Base-by-base conservation (phyloP, 1,140 invertebrate genomes). In the Hypsibius dujardini region DNA sequence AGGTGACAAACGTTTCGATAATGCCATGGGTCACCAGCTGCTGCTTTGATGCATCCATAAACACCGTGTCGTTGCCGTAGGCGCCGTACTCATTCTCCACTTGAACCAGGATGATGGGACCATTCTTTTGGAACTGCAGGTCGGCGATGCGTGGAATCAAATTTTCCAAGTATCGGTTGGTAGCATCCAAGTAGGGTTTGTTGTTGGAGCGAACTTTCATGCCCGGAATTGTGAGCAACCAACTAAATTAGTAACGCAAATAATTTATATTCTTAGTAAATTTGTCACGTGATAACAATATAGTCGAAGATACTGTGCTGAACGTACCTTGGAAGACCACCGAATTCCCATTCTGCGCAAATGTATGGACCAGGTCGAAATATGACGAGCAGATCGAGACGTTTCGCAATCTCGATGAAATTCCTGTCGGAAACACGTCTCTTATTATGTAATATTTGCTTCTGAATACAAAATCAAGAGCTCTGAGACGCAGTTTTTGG, bases 291-390 rank as follows among this genome's bases (percentile, higher is more conserved):
- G n/a, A n/a, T n/a, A n/a, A n/a, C n/a, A n/a, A n/a, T n/a, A n/a
- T n/a, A n/a, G n/a, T n/a, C n/a, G n/a, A n/a, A n/a, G n/a, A n/a
- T n/a, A n/a, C n/a, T n/a, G n/a, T n/a, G n/a, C n/a, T n/a, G n/a
- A n/a, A n/a, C n/a, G n/a, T n/a, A 67, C 62, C 62, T 71, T 1
- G 75, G 75, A 42, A 77, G 69, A 7, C 75, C 77, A 47, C 77
- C 74, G 47, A 76, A 82, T 72, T 88, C 87, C 78, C 86, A 84
- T 80, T 89, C 87, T 14, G 80, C 77, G 73, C 81, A 81, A 72
- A 83, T 82, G 73, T 82, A 84, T 46, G 83, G 83, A 47, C 83
- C 82, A 59, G 80, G 79, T 46, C 82, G 70, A 47, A 84, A 72
- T 62, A 84, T 77, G 15, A 81, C 80, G 42, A 82, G n/a, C n/a